phyloP scores from a whole-genome alignment of 2,797 vertebrate genomes.

The Bovichtus variegatus region DNA sequence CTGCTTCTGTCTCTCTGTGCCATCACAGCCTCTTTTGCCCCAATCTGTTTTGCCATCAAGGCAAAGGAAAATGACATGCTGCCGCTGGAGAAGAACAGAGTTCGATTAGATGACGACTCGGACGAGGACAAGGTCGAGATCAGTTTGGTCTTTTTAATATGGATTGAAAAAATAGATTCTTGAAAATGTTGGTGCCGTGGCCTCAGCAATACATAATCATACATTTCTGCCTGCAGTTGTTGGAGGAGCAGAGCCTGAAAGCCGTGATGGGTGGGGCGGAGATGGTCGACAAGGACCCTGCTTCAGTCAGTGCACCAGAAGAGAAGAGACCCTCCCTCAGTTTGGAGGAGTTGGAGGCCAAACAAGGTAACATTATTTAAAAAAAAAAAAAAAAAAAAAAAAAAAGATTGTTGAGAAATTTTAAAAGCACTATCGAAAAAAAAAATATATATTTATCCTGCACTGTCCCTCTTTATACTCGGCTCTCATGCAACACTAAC shows the following conservation, averaged over 20 bases:
- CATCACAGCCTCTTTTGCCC: slow-evolving; percentile 93
- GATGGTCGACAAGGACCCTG: slow-evolving; percentile 64
- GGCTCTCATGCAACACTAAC: not conserved
- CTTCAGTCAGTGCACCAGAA: slow-evolving; percentile 78
- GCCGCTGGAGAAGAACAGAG: slow-evolving; percentile 96
- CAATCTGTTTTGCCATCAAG: slow-evolving; percentile 98
- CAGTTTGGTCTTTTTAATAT: not conserved
- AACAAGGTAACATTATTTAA: slow-evolving; percentile 88
- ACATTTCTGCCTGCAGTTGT: slow-evolving; percentile 63
- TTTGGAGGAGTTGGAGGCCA: slow-evolving; percentile 95
- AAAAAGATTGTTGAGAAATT: not conserved
- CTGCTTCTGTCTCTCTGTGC: slow-evolving; percentile 17
- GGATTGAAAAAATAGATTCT: not conserved
- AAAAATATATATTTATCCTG: not conserved
- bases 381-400: too few relatives aligned
- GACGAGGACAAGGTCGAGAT: slow-evolving; percentile 91
- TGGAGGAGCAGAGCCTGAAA: slow-evolving; percentile 83
- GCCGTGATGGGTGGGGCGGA: slow-evolving; percentile 69
- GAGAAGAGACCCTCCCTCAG: slow-evolving; percentile 93
- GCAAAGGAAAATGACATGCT: slow-evolving; percentile 97
- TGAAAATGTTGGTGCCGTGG: not conserved
- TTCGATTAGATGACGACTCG: slow-evolving; percentile 95
- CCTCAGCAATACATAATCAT: not conserved
- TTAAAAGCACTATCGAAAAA: not conserved
- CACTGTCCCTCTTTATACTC: not conserved